Percentiles rank a stretch among this genome's conserved stretches.
Evolutionary conservation across 1,140 invertebrate species (phyloP).

Genomic region (Pectinophora gossypiella): DNA sequence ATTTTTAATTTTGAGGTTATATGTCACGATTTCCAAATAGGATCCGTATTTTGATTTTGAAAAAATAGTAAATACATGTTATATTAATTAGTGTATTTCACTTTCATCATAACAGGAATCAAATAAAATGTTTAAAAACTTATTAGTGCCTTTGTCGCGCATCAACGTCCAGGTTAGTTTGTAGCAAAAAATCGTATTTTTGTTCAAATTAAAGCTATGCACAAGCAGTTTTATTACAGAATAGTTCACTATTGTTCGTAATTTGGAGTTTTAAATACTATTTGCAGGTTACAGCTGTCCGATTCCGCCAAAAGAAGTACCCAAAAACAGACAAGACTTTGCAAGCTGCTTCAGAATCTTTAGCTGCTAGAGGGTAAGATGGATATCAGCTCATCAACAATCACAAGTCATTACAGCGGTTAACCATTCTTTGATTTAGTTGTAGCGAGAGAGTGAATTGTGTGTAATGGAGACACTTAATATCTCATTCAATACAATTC

Average conservation of each 20-base stretch:
- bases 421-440: no score
- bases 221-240: background rate
- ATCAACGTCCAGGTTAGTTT: slow-evolving; percentile 52
- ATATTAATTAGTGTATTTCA: background rate
- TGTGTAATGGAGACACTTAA: no score
- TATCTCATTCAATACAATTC: no score
- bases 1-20: background rate
- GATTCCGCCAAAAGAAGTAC: slow-evolving; percentile 62
- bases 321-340: slow-evolving; percentile 75
- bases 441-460: no score
- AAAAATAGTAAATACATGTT: background rate
- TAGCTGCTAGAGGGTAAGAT: slow-evolving; percentile 77
- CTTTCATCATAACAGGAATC: background rate
- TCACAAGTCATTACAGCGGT: no score
- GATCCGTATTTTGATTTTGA: background rate
- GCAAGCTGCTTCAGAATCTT: slow-evolving; percentile 73
- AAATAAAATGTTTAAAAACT: slow-evolving; percentile 41
- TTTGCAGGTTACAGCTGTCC: slow-evolving; percentile 41
- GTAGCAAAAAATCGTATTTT: background rate
- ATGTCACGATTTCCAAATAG: background rate
- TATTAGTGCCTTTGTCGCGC: slow-evolving; percentile 21
- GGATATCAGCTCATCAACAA: no score
- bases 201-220: no score
- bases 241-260: slow-evolving; percentile 6
- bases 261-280: background rate